Evolutionary conservation across 2,888 invertebrate genomes (phyloP), one percentile per base, ranked within the genome.

Genomic region (Liposcelis brunnea): DNA sequence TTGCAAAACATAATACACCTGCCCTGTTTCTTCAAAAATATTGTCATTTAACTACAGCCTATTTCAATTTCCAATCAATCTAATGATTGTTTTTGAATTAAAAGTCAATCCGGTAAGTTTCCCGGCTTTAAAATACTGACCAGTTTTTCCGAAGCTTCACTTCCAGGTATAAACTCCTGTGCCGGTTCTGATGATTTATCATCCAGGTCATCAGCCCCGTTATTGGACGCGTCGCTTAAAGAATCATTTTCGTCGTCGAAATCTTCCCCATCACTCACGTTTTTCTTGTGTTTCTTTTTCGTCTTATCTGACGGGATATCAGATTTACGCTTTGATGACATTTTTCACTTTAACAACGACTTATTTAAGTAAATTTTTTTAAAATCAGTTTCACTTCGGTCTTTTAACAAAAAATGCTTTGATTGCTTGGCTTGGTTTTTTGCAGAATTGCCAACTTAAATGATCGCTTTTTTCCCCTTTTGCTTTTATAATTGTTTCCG

Each of bases 101-200:
- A 26, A 26, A 26, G 26, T 26, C 26, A 26, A 6, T 8, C 26
- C 26, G 26, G 26, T 26, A 26, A 26, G 8, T 26, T 6, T 8
- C 4, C 26, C 26, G 26, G 26, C 8, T 6, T 26, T 26, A 26
- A 6, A 8, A 26, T 26, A 49, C 48, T 48, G 55, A 69, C 70
- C 49, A 80, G 59, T 56, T 76, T 76, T 7, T 69, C 65, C 4
- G 68, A 67, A 11, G 74, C 70, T 49, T 77, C 77, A 2, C 65
- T 65, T 31, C 68, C 65, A 47, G 72, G 73, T 2, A 65, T 57
- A 44, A 72, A 58, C 12, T 72, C 73, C 42, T 73, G 71, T 1
- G 68, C 70, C 26, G 66, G 65, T 48, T 62, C 58, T 15, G 60
- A 59, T 26, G 58, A 54, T 44, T 61, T 59, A 47, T 61, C 62